Conservation (phyloP, 2,113 vertebrate species). For the Cyanoderma ruficeps region DNA sequence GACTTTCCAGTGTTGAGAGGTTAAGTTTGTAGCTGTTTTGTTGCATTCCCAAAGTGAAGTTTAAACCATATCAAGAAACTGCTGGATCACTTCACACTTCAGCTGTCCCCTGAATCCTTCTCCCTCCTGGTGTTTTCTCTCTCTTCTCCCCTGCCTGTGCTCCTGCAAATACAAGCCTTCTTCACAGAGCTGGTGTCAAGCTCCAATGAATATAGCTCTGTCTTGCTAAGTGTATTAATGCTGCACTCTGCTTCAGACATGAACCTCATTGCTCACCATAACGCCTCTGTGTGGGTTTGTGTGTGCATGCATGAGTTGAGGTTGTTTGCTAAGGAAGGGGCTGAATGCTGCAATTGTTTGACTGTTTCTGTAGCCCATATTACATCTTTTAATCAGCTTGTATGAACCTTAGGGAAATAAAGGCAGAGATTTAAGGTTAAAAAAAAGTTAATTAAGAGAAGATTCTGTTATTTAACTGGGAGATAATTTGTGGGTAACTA, state of each 20-base stretch:
- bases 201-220: constrained; percentile 58
- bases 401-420: background rate
- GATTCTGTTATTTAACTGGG: background rate
- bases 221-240: constrained; percentile 63
- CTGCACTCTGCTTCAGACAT: constrained; percentile 48
- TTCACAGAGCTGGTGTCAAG: constrained; percentile 56
- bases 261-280: constrained; percentile 49
- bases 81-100: constrained; percentile 44
- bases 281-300: background rate
- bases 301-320: background rate
- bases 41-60: constrained; percentile 32
- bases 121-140: constrained; percentile 1
- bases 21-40: constrained; percentile 49
- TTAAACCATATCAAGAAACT: constrained; percentile 49
- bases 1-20: background rate
- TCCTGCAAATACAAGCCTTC: constrained; percentile 29
- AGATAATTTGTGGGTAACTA: background rate
- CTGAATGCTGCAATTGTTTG: constrained; percentile 21
- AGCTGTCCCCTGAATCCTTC: constrained; percentile 51
- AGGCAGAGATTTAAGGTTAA: background rate
- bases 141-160: background rate
- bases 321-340: constrained; percentile 20
- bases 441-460: background rate
- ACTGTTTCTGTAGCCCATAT: background rate
- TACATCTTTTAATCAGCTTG: background rate